phyloP scores from a whole-genome alignment of 2,113 vertebrate genomes.

The Pterocles burchelli region DNA sequence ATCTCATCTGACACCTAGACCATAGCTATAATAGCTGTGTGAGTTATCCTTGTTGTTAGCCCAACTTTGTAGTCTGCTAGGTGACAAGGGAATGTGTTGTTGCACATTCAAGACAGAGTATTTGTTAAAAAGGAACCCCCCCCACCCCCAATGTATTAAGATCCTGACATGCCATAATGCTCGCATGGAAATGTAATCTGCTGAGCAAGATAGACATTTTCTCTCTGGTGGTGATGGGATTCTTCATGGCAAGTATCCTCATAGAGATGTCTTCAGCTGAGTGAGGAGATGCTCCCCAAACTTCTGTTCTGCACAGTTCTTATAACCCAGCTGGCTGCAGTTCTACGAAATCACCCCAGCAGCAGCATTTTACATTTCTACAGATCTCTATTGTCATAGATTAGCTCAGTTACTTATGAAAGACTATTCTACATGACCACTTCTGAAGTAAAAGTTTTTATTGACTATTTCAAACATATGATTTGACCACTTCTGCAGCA shows the following conservation, averaged over 20 bases:
- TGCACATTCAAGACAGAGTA: neutral
- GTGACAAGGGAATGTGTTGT: neutral
- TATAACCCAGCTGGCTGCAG: neutral
- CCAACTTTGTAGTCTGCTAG: neutral
- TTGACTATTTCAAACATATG: neutral
- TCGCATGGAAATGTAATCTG: neutral
- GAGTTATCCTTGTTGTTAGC: neutral
- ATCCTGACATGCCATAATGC: neutral
- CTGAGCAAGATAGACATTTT: neutral
- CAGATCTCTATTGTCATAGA: neutral
- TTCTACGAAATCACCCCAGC: neutral
- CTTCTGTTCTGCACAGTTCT: neutral
- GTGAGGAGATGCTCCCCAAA: neutral
- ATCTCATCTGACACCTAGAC: neutral
- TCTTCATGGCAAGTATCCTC: neutral
- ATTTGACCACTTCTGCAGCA: neutral
- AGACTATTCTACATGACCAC: neutral
- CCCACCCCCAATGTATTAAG: neutral
- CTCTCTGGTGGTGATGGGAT: accelerated
- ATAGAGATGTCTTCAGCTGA: neutral
- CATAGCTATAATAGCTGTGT: neutral
- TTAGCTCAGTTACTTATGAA: neutral
- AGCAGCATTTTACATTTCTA: neutral
- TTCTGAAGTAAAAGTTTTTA: neutral
- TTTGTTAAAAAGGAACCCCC: neutral